Conservation (phyloP, 2,797 vertebrate species). For the Parambassis ranga region DNA sequence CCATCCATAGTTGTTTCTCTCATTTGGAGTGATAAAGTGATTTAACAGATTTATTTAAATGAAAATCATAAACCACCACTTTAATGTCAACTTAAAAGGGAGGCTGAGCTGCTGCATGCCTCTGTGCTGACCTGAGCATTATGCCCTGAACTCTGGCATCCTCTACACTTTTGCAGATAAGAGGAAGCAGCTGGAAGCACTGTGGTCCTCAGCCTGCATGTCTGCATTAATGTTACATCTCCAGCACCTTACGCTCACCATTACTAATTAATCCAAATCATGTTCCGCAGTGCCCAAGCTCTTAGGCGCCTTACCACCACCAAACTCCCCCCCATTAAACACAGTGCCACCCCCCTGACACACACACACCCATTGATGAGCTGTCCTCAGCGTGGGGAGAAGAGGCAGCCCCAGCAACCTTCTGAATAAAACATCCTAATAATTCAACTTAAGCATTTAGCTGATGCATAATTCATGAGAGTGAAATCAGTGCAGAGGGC, state of each 20-base stretch:
- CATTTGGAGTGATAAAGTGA: too few species aligned
- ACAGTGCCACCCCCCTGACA: background rate
- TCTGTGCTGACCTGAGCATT: constrained; percentile 27
- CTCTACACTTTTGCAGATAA: constrained; percentile 14
- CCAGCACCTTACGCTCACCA: constrained; percentile 39
- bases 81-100: too few species aligned
- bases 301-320: background rate
- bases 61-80: too few species aligned
- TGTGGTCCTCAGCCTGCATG: constrained; percentile 22
- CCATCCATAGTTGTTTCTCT: too few species aligned
- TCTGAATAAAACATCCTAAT: constrained; percentile 74
- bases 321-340: background rate
- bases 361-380: background rate
- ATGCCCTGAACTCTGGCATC: constrained; percentile 2
- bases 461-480: constrained; percentile 60
- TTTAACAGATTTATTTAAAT: too few species aligned
- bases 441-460: constrained; percentile 72
- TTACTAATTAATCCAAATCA: constrained; percentile 70
- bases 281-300: constrained; percentile 38
- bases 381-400: constrained; percentile 13
- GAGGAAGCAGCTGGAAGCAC: constrained; percentile 32
- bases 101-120: background rate
- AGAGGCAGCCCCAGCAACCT: constrained; percentile 8
- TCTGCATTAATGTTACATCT: constrained; percentile 54
- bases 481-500: constrained; percentile 61